phyloP scores from a whole-genome alignment of 2,113 vertebrate species.

The Triplophysa siluroides region DNA sequence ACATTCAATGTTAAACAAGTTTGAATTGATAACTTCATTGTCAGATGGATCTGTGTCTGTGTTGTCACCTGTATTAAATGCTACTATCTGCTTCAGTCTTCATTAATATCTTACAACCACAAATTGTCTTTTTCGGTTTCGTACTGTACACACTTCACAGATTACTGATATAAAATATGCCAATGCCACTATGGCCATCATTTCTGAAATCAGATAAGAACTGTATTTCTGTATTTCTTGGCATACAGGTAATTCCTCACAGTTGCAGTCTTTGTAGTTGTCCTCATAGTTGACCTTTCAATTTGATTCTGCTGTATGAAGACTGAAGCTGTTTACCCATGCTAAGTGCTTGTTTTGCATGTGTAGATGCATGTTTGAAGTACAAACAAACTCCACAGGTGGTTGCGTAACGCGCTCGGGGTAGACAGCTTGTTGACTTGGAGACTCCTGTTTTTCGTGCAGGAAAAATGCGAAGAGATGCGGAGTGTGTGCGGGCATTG shows the following conservation, averaged over 20 bases:
- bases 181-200: too few species aligned
- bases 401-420: slow-evolving; percentile 14
- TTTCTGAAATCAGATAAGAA: too few species aligned
- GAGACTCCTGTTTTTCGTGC: not conserved
- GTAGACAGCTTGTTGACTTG: slow-evolving; percentile 17
- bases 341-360: slow-evolving; percentile 58
- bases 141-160: too few species aligned
- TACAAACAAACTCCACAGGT: slow-evolving; percentile 59
- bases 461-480: slow-evolving; percentile 56
- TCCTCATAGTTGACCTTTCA: slow-evolving; percentile 8
- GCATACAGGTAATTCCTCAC: not conserved
- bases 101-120: too few species aligned
- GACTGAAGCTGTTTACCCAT: slow-evolving; percentile 44
- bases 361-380: slow-evolving; percentile 61
- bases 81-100: too few species aligned
- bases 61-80: too few species aligned
- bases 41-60: not conserved
- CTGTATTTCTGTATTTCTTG: not conserved
- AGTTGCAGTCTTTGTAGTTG: not conserved
- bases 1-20: not conserved
- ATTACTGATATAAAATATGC: too few species aligned
- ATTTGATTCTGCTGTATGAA: slow-evolving; percentile 4
- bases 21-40: not conserved
- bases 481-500: slow-evolving; percentile 19
- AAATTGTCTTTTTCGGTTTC: too few species aligned